Percentiles rank a stretch among this genome's conserved stretches.
phyloP scores from a whole-genome alignment of 2,888 invertebrate genomes.

The Cacoxenus indagator region DNA sequence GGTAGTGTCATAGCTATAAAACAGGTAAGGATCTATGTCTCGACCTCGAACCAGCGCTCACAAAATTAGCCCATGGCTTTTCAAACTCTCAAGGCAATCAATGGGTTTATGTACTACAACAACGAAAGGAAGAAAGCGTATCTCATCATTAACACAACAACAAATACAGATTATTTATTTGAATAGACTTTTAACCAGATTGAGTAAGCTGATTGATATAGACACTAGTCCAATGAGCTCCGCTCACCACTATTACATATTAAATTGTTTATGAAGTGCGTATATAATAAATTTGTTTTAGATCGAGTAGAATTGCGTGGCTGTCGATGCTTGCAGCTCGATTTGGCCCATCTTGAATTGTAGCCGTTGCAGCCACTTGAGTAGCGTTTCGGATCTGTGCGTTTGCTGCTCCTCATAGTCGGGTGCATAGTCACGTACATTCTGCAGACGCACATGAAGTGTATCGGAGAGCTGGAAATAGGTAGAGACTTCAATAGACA shows the following conservation, averaged over 20 bases:
- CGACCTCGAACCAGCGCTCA: too few relatives aligned
- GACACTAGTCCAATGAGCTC: background rate
- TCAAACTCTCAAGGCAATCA: too few relatives aligned
- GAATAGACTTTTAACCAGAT: background rate
- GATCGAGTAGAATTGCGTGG: slow-evolving; percentile 89
- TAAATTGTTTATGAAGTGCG: background rate
- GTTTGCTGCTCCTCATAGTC: slow-evolving; percentile 70
- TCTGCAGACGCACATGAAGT: slow-evolving; percentile 87
- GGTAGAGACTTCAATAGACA: background rate
- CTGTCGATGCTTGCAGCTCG: slow-evolving; percentile 91
- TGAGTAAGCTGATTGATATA: slow-evolving; percentile 10
- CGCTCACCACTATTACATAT: background rate
- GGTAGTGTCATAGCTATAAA: too few relatives aligned
- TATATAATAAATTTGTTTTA: slow-evolving; percentile 65
- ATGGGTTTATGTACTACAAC: too few relatives aligned
- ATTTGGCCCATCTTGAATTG: slow-evolving; percentile 99
- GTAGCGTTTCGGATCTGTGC: slow-evolving; percentile 72
- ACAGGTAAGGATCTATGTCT: too few relatives aligned
- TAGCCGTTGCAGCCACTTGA: slow-evolving; percentile 90
- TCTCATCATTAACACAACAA: too few relatives aligned
- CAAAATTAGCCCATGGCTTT: too few relatives aligned
- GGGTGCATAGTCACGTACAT: slow-evolving; percentile 86
- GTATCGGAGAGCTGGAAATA: slow-evolving; percentile 90
- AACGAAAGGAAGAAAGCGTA: too few relatives aligned
- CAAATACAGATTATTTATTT: slow-evolving; percentile 2